A percentile compares a stretch with the other conserved stretches of the same genome.
Conservation (phyloP, 2,113 vertebrate genomes). For the Indicator maculatus region DNA sequence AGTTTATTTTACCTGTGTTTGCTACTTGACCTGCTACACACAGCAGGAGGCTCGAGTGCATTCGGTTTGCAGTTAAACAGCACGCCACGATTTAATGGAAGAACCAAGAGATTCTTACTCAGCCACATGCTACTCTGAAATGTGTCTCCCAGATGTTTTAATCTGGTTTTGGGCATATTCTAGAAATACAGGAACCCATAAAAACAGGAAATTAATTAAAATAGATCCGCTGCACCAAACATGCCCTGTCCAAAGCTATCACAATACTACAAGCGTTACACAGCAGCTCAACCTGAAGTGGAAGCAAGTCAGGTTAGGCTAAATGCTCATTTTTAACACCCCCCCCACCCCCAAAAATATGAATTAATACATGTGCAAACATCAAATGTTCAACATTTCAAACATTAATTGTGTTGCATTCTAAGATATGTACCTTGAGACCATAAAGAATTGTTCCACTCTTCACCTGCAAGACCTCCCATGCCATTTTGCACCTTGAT, state of each 20-base stretch:
- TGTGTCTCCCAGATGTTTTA: not conserved
- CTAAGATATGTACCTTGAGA: not conserved
- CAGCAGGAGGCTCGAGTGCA: not conserved
- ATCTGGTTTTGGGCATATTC: not conserved
- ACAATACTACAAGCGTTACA: not conserved
- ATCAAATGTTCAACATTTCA: fast-evolving
- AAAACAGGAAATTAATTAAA: conserved; percentile 30
- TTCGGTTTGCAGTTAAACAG: not conserved
- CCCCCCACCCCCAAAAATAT: not conserved
- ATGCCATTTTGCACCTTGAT: not conserved
- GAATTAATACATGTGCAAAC: not conserved
- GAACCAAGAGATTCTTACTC: not conserved
- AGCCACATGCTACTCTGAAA: not conserved
- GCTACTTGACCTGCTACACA: not conserved
- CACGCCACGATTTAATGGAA: fast-evolving
- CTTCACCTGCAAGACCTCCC: not conserved
- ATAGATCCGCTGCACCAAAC: fast-evolving
- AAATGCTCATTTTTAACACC: not conserved
- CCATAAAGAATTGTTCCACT: not conserved
- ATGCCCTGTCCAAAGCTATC: not conserved
- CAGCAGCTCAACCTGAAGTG: not conserved
- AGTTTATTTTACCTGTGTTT: not conserved
- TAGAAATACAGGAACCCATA: conserved; percentile 1
- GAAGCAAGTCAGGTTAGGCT: not conserved
- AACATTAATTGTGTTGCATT: not conserved